A percentile compares a stretch with the other conserved stretches of the same genome.
Evolutionary conservation across 2,797 vertebrate genomes (phyloP).

Genomic region (Ibycter americanus): DNA sequence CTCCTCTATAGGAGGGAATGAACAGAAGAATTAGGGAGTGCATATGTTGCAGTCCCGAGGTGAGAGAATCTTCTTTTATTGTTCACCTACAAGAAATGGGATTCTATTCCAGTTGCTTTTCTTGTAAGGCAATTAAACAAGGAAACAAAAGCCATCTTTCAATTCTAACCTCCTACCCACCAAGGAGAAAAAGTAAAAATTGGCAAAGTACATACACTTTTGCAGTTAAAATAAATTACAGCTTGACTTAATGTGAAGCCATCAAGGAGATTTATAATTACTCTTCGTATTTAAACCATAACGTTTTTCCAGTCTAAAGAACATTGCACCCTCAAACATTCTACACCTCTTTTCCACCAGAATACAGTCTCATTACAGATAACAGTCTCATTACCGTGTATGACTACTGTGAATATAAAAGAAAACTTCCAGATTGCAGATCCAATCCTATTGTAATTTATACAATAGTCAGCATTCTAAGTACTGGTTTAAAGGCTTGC

Average conservation of each 20-base stretch:
- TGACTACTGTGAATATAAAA: not conserved
- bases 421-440: not conserved
- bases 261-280: conserved; percentile 49
- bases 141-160: conserved; percentile 31
- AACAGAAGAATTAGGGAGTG: not conserved
- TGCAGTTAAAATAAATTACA: conserved; percentile 23
- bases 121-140: conserved; percentile 24
- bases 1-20: not conserved
- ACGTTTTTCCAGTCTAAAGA: not conserved
- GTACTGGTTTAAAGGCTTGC: not conserved
- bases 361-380: not conserved
- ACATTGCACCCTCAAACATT: not conserved
- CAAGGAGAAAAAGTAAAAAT: not conserved
- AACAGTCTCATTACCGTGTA: not conserved
- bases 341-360: not conserved
- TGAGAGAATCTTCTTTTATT: not conserved
- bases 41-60: not conserved
- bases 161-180: not conserved
- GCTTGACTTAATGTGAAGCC: not conserved
- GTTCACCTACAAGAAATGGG: not conserved
- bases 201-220: not conserved
- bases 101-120: not conserved
- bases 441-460: not conserved
- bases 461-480: not conserved
- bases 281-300: not conserved